These are phyloP conservation scores for Ditula angustiorana DNA, from an alignment of 2,888 invertebrate species.

Conservation along the genomic window DNA sequence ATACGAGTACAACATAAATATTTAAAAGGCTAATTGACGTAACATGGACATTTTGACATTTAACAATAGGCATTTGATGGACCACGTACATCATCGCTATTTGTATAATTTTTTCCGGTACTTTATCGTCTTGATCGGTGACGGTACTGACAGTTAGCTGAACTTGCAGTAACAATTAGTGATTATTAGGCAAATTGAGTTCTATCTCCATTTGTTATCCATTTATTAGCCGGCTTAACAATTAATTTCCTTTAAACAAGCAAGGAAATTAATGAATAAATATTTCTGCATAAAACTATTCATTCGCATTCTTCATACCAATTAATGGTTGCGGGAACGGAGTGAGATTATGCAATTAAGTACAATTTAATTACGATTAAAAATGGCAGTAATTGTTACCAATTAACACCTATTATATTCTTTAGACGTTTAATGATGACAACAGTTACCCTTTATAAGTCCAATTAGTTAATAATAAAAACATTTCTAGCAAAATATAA, in stretches of 20 bases:
- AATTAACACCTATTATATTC: conserved; percentile 28
- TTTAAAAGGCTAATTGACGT: no score
- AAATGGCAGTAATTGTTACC: conserved; percentile 23
- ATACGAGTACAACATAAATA: no score
- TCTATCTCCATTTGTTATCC: not conserved
- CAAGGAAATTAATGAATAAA: conserved; percentile 23
- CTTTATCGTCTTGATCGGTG: no score
- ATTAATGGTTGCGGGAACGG: conserved; percentile 19
- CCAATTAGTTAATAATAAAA: no score
- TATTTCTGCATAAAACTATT: conserved; percentile 11
- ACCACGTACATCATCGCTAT: no score
- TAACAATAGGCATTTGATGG: no score
- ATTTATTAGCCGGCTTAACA: not conserved
- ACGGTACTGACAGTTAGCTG: no score
- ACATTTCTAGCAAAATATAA: no score
- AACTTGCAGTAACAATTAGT: not conserved
- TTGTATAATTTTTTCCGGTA: no score
- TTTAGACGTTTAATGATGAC: conserved; percentile 12
- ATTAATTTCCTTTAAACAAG: conserved; percentile 15
- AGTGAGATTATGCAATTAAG: conserved; percentile 36
- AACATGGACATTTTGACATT: no score
- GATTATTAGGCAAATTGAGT: not conserved
- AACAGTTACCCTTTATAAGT: not conserved
- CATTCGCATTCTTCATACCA: conserved; percentile 24
- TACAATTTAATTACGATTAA: conserved; percentile 33